A percentile compares a stretch with the other conserved stretches of the same genome.
phyloP scores from a whole-genome alignment of 92 coral and sea anemone genomes.

The Zoanthus gigantus region DNA sequence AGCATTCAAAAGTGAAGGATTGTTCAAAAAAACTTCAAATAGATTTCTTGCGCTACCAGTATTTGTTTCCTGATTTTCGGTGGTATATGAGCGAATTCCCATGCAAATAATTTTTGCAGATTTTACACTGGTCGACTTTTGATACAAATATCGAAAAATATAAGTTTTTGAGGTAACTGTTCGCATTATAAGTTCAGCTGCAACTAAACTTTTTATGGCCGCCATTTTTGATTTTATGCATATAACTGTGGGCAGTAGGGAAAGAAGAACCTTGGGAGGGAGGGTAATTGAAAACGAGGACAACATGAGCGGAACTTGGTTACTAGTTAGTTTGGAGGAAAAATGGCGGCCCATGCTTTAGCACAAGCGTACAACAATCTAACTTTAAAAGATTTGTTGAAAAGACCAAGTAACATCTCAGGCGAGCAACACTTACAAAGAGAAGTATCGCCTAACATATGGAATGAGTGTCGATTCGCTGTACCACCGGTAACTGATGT shows the following conservation, averaged over 20 bases:
- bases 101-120: background rate
- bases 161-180: background rate
- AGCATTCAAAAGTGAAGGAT: slow-evolving; percentile 68
- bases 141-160: background rate
- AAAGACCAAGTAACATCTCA: slow-evolving; percentile 58
- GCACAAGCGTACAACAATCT: slow-evolving; percentile 74
- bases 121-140: background rate
- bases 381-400: slow-evolving; percentile 79
- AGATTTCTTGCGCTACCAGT: slow-evolving; percentile 62
- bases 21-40: slow-evolving; percentile 81
- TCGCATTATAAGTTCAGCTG: background rate
- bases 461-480: slow-evolving; percentile 80
- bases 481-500: slow-evolving; percentile 95
- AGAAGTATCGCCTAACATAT: slow-evolving; percentile 63
- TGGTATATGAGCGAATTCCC: slow-evolving; percentile 41
- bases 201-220: background rate
- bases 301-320: slow-evolving; percentile 11
- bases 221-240: slow-evolving; percentile 28
- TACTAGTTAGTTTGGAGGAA: background rate
- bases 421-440: slow-evolving; percentile 60
- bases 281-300: slow-evolving; percentile 3
- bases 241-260: slow-evolving; percentile 2
- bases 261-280: background rate
- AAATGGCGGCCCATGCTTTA: slow-evolving; percentile 87
- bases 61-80: slow-evolving; percentile 42